phyloP scores from a whole-genome alignment of 2,113 vertebrate species.

The Diadophis punctatus region DNA sequence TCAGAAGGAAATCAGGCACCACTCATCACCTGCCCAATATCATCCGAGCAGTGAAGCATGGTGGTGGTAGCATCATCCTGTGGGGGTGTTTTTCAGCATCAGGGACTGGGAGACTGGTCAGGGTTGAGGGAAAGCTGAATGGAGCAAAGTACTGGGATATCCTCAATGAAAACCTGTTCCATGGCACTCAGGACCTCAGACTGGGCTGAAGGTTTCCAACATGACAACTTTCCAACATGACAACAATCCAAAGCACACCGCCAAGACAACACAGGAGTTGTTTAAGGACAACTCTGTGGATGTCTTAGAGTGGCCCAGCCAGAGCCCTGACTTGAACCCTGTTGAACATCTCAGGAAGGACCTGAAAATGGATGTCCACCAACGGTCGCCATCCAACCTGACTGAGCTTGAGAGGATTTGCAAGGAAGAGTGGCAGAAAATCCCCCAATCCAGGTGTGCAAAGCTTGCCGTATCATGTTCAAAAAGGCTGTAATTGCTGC shows the following conservation, averaged over 20 bases:
- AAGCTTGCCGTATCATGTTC: background rate
- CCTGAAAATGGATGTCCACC: too few species aligned
- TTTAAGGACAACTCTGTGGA: background rate
- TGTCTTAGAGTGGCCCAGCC: background rate
- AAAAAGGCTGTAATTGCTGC: background rate
- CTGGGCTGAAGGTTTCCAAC: background rate
- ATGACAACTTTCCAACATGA: background rate
- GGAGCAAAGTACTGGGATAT: background rate
- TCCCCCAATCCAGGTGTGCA: too few species aligned
- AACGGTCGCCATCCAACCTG: too few species aligned
- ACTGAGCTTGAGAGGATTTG: too few species aligned
- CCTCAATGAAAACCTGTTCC: background rate
- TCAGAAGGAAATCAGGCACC: background rate
- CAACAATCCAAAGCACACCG: background rate
- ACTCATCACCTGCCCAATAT: background rate
- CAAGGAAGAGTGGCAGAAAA: too few species aligned
- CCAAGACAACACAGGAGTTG: background rate
- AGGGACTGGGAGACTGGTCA: background rate
- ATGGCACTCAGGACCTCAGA: background rate
- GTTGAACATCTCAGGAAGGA: background rate
- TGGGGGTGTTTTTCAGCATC: background rate
- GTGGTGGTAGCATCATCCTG: background rate
- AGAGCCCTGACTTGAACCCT: background rate
- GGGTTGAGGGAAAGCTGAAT: background rate
- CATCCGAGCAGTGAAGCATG: background rate